These are phyloP conservation scores for Pinctada fucata DNA, from an alignment of 2,888 invertebrate genomes.

Conservation along the genomic window DNA sequence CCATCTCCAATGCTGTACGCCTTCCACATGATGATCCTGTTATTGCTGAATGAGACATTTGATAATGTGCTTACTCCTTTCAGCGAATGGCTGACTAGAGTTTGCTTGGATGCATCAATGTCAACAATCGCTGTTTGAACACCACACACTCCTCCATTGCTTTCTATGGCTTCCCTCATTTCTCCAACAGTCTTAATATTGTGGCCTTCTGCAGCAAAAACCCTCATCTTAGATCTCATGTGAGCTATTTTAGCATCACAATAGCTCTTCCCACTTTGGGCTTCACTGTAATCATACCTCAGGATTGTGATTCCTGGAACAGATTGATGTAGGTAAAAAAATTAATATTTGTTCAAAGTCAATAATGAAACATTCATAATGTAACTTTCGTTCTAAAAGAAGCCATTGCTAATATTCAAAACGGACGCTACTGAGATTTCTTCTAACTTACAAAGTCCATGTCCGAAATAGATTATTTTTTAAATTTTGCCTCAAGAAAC, in stretches of 20 bases:
- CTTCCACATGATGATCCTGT: constrained; percentile 10
- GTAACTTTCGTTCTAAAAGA: neutral
- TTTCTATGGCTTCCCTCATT: constrained; percentile 15
- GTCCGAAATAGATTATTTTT: no score
- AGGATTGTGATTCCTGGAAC: neutral
- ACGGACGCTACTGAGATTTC: no score
- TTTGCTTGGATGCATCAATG: neutral
- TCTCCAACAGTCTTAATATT: constrained; percentile 7
- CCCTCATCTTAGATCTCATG: constrained; percentile 3
- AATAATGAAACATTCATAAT: no score
- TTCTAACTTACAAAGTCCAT: no score
- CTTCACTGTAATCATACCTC: constrained; percentile 21
- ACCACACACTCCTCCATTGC: constrained; percentile 5
- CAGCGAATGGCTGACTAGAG: neutral
- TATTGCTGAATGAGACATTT: constrained; percentile 6
- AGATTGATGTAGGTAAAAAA: no score
- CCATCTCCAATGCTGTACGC: constrained; percentile 8
- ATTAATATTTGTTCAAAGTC: no score
- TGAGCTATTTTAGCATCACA: constrained; percentile 28
- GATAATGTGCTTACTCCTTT: constrained; percentile 4
- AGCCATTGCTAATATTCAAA: no score
- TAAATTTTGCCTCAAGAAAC: no score
- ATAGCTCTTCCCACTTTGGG: constrained; percentile 14
- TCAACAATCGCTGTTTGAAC: constrained; percentile 7
- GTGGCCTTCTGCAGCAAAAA: constrained; percentile 8